Base-by-base conservation (phyloP, 2,888 invertebrate genomes). In the Tenthredo scrophulariae region DNA sequence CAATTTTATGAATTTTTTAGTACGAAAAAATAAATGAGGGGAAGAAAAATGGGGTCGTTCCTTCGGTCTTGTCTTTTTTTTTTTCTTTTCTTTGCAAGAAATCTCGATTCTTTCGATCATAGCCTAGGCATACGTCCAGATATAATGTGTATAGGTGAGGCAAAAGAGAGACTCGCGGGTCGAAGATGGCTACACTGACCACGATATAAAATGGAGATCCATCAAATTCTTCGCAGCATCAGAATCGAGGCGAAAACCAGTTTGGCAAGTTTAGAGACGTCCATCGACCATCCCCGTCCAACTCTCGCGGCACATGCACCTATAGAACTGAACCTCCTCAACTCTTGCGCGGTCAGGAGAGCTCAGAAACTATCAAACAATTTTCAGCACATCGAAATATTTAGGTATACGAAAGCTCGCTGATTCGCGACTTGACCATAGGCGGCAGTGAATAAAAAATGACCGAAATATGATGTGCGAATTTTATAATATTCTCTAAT, bases 201-300 rank as follows among this genome's bases (percentile, higher is more conserved):
- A 84, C 90, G 89, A 87, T 87, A 88, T 88, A 88, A 87, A 88
- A 90, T 89, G 90, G 91, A 92, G 91, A 93, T 93, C 92, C 91
- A 93, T 93, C 92, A 92, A 92, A 93, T 92, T 92, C 90, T 90
- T 89, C 87, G 87, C 88, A 90, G 90, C 89, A 92, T 91, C 91
- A 90, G 91, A 89, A 91, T 90, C 89, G 91, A 90, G 89, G 91
- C 89, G 89, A 91, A 83, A 93, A 93, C 93, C 93, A 93, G 93
- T 93, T 93, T 92, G 92, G 92, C 91, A 89, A 91, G 92, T 92
- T 91, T 83, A 83, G 82, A 83, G 82, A 83, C 82, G 82, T 83
- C 67, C 82, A 83, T 83, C 80, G 80, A 62, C 58, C 80, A 80
- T 77, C 62, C 58, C 40, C 80, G 80, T 33, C 62, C 62, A 62